Evolutionary conservation across 2,113 vertebrate species (phyloP), one percentile per base, ranked within the genome.

Genomic region (Cyprinus carpio): DNA sequence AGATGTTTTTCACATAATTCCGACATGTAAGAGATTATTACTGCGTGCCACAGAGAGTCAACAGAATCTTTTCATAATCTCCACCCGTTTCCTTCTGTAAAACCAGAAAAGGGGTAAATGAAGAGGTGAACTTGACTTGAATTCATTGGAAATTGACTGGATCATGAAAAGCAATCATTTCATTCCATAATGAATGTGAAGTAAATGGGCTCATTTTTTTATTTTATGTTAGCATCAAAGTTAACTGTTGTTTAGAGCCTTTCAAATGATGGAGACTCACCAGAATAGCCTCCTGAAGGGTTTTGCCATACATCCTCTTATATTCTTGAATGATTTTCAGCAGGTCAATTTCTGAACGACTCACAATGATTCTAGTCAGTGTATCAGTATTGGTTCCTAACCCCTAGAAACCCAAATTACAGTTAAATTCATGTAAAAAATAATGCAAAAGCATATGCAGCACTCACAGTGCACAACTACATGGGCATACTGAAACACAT

Each of bases 261-360:
- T 58, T 78, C 1, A 31, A 78, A 37, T 78, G 3, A 34, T 4
- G 18, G 3, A 5, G 31, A 79, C 82, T 91, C 87, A 95, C 97
- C 95, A 94, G 77, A 80, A 98, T 94, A 83, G 93, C 93, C 60
- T 97, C 95, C 88, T 94, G 92, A 7, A 98, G 91, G 15, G 92
- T 90, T n/a, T 72, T 46, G 0, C 92, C 90, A 54, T 96, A 97
- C 87, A 96, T 86, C 18, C 75, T 91, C 82, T 91, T 93, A 88
- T 97, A 99, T 71, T 94, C 95, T 11, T 92, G 93, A 84, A 96
- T 91, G 64, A 99, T 96, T 34, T 95, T 95, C 85, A 96, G 94
- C 93, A 99, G 94, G 89, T 99, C 97, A 0, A 96, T 69, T 90
- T 99, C 98, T 27, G 97, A 96, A 67, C 96, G 96, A 0, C 96